Percentiles rank a stretch among this genome's conserved stretches.
phyloP scores from a whole-genome alignment of 2,888 invertebrate species.

The Minunthozetes semirufus region DNA sequence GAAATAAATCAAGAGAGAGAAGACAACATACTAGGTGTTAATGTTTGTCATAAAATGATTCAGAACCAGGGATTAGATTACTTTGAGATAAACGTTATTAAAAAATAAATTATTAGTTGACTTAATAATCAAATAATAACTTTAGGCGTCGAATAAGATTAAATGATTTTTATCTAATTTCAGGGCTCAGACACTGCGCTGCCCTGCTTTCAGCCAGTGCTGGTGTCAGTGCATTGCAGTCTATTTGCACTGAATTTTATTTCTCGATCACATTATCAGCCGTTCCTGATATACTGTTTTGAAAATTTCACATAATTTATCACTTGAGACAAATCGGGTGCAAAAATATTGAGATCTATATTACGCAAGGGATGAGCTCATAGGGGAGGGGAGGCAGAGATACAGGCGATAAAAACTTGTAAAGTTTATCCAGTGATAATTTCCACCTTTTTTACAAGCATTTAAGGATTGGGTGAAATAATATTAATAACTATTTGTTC shows the following conservation, averaged over 20 bases:
- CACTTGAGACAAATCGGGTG: not conserved
- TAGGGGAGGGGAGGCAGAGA: no score
- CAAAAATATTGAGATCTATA: not conserved
- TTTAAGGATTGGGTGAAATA: not conserved
- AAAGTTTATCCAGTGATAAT: no score
- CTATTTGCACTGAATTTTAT: not conserved
- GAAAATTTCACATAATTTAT: not conserved
- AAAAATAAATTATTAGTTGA: conserved; percentile 8
- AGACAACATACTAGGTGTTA: not conserved
- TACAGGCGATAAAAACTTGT: no score
- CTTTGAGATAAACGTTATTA: not conserved
- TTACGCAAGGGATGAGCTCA: not conserved
- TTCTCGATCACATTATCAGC: not conserved
- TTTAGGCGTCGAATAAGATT: conserved; percentile 22
- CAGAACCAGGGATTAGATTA: not conserved
- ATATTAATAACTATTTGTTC: not conserved
- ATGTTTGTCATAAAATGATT: not conserved
- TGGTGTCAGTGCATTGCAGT: no score
- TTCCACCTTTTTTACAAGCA: not conserved
- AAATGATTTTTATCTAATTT: conserved; percentile 17
- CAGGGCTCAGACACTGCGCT: not conserved
- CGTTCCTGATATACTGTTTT: not conserved
- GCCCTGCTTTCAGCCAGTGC: not conserved
- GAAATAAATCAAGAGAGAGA: no score
- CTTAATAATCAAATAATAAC: conserved; percentile 20